Base-by-base conservation (phyloP, 2,113 vertebrate genomes). In the Labeo catla region DNA sequence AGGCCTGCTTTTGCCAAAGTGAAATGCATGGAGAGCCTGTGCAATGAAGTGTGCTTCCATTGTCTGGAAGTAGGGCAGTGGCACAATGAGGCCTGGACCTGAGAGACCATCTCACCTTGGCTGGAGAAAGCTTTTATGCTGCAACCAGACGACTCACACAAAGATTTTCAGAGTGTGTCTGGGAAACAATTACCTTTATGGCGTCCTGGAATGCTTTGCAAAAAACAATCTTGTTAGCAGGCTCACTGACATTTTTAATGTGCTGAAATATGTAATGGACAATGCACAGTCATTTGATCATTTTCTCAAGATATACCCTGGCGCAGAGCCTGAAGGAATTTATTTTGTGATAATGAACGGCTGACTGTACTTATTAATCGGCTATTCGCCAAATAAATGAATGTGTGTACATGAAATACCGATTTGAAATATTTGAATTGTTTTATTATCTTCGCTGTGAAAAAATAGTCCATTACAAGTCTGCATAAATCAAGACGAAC, bases 51-150 rank as follows among this genome's bases (percentile, higher is more conserved):
- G 87, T 85, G 88, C 86, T 81, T 86, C 87, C 85, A 90, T 89
- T 88, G 89, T 90, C 80, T 89, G 78, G 87, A 91, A 89, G 88
- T 89, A 90, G 91, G 91, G 86, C 91, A 89, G 85, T 90, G 88
- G 88, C 74, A 87, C 88, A 84, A 70, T 78, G 83, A 76, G 81
- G 49, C 49, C 83, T 86, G 88, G 84, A 89, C 86, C 86, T 68
- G 13, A 63, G 86, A 86, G 84, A 86, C 86, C 76, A 43, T 59
- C 66, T 50, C 82, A 65, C 79, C 72, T 57, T 82, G 57, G 80
- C 76, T 82, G 47, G 76, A 74, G 63, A 84, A 74, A 84, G 74
- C 89, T 83, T 76, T 88, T 88, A 82, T 85, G 70, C 49, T 81
- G 43, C 61, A 87, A 52, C 74, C 82, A 85, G 82, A 43, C 84